Conservation (phyloP, 2,888 invertebrate species). For the Archips crataeganus region DNA sequence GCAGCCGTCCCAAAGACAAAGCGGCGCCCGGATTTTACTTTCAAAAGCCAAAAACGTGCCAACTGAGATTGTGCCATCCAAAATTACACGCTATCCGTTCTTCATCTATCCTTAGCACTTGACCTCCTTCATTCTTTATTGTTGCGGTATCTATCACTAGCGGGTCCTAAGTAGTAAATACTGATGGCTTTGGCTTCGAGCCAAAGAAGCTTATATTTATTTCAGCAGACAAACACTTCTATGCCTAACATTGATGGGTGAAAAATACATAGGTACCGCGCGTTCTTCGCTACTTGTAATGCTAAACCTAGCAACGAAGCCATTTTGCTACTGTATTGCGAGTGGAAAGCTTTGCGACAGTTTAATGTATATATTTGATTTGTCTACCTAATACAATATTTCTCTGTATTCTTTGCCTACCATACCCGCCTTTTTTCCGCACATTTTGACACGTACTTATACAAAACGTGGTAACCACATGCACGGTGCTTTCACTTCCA, state of each 20-base stretch:
- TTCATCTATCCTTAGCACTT: conserved; percentile 16
- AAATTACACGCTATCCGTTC: conserved; percentile 10
- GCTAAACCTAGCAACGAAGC: too few species aligned
- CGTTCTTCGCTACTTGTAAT: not conserved
- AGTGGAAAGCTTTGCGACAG: too few species aligned
- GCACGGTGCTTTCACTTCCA: too few species aligned
- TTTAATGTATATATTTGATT: too few species aligned
- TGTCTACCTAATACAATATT: too few species aligned
- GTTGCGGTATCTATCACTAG: conserved; percentile 21
- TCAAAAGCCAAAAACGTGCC: conserved; percentile 24
- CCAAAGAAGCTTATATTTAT: conserved; percentile 21
- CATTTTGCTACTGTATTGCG: too few species aligned
- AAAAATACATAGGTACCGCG: not conserved
- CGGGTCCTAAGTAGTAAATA: conserved; percentile 13
- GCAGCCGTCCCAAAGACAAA: conserved; percentile 8
- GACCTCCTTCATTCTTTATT: conserved; percentile 17
- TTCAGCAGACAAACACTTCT: not conserved
- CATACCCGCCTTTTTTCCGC: too few species aligned
- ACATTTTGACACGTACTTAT: too few species aligned
- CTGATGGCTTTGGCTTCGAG: conserved; percentile 31
- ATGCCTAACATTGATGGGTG: not conserved
- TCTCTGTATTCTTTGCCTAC: too few species aligned
- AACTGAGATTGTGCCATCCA: conserved; percentile 21
- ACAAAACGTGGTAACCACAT: too few species aligned
- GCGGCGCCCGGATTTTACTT: conserved; percentile 16